Evolutionary conservation across 2,888 invertebrate species (phyloP).

Genomic region (Acanthosepion pharaonis): DNA sequence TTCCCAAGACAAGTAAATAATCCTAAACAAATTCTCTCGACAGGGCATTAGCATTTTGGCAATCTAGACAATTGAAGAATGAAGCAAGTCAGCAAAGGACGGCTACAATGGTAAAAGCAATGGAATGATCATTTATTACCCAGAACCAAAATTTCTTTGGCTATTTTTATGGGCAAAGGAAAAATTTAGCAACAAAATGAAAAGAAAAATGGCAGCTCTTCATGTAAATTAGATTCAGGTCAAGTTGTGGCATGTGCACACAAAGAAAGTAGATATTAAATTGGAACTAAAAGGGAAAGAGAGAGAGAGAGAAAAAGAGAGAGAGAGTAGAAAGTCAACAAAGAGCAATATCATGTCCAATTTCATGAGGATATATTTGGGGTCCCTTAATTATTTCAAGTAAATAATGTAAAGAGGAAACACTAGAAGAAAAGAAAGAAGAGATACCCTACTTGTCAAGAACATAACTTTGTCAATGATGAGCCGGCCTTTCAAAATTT

Average conservation of each 20-base stretch:
- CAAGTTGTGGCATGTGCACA: neutral
- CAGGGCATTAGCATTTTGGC: neutral
- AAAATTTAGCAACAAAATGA: neutral
- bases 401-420: too few relatives aligned
- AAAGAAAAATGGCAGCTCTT: neutral
- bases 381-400: too few relatives aligned
- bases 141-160: neutral
- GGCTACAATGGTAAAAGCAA: neutral
- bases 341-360: neutral
- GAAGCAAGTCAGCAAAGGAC: neutral
- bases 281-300: neutral
- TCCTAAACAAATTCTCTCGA: neutral
- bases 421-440: too few relatives aligned
- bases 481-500: too few relatives aligned
- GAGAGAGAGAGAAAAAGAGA: neutral
- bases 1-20: neutral
- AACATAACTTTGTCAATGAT: too few relatives aligned
- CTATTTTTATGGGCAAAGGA: neutral
- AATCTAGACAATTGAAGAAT: neutral
- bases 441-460: too few relatives aligned
- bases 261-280: conserved; percentile 4
- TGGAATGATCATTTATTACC: neutral
- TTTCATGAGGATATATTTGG: too few relatives aligned
- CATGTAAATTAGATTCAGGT: conserved; percentile 2
- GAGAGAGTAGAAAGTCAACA: neutral